phyloP scores from a whole-genome alignment of 2,113 vertebrate species.

The Microtus richardsoni region DNA sequence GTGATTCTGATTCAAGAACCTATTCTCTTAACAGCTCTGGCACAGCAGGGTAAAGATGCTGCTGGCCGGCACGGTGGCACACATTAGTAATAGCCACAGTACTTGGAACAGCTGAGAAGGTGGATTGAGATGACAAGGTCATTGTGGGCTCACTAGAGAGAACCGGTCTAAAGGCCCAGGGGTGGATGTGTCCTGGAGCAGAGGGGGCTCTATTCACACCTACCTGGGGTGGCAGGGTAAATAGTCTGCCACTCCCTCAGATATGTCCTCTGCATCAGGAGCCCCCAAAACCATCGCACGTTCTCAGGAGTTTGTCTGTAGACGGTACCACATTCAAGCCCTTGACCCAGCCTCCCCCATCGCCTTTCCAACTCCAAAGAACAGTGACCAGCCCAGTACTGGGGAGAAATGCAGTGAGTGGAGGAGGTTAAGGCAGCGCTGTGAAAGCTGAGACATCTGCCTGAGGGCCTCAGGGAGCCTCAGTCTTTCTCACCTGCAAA shows the following conservation, averaged over 20 bases:
- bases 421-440: neutral
- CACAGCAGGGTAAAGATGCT: neutral
- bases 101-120: neutral
- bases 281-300: rapidly evolving
- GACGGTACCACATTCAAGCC: neutral
- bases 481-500: neutral
- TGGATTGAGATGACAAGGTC: neutral
- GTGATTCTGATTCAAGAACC: neutral
- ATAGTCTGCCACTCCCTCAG: neutral
- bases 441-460: neutral
- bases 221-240: neutral
- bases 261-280: neutral
- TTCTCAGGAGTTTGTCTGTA: neutral
- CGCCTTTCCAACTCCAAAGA: neutral
- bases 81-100: neutral
- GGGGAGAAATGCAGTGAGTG: neutral
- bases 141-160: neutral
- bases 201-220: neutral
- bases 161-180: neutral
- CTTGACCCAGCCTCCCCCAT: neutral
- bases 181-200: neutral
- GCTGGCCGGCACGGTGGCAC: neutral
- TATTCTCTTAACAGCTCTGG: neutral
- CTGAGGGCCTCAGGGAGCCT: neutral
- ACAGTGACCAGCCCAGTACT: neutral